A percentile compares a stretch with the other conserved stretches of the same genome.
These are phyloP conservation scores for Autographa gamma DNA, from an alignment of 2,888 invertebrate species.

Conservation along the genomic window DNA sequence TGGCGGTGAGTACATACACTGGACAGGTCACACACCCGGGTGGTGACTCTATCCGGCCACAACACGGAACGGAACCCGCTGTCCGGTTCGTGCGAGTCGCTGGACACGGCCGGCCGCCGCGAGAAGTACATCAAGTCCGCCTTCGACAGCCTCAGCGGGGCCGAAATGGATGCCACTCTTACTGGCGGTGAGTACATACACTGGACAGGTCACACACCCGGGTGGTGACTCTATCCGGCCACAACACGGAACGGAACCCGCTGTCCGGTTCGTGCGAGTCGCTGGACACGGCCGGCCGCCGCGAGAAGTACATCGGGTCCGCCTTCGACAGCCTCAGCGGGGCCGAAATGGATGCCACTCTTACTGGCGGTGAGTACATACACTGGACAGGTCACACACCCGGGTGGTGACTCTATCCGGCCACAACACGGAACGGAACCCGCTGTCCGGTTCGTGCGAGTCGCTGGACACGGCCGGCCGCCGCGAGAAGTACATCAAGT, in stretches of 20 bases:
- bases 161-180: slow-evolving; percentile 83
- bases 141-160: slow-evolving; percentile 92
- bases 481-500: slow-evolving; percentile 90
- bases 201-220: too few species aligned
- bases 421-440: slow-evolving; percentile 93
- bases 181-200: too few species aligned
- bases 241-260: slow-evolving; percentile 93
- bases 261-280: slow-evolving; percentile 94
- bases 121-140: slow-evolving; percentile 91
- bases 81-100: slow-evolving; percentile 93
- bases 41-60: slow-evolving; percentile 95
- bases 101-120: slow-evolving; percentile 88
- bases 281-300: slow-evolving; percentile 87
- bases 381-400: too few species aligned
- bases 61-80: slow-evolving; percentile 94
- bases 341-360: slow-evolving; percentile 85
- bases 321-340: slow-evolving; percentile 93
- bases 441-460: slow-evolving; percentile 93
- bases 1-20: too few species aligned
- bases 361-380: slow-evolving; percentile 64
- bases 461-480: slow-evolving; percentile 89
- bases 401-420: slow-evolving; percentile 96
- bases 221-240: slow-evolving; percentile 95
- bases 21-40: too few species aligned
- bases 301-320: slow-evolving; percentile 91